Evolutionary conservation across 1,140 invertebrate species (phyloP), one percentile per base, ranked within the genome.

Genomic region (Pemphigus obesinymphae): DNA sequence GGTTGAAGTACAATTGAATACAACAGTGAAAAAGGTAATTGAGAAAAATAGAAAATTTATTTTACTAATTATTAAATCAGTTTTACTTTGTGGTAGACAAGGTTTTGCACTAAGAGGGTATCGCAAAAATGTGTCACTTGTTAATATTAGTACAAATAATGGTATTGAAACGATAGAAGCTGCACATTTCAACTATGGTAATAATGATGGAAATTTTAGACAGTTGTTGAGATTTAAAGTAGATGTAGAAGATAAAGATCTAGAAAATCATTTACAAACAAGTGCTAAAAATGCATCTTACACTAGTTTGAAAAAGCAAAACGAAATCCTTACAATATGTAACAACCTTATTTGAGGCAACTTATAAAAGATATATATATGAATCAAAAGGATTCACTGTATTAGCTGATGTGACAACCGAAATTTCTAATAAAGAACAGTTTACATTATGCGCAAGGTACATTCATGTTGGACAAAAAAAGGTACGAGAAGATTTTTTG

Each of bases 131-230:
- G 55, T 81, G 81, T 82, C 66, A 68, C 63, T 83, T 81, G 78
- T 43, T 58, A 82, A 73, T 80, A 81, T 81, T 48, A 29, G 82
- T 45, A 73, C 68, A 63, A 80, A n/a, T n/a, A n/a, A n/a, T n/a
- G n/a, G 73, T 80, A 84, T 83, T 43, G 23, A 70, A 13, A n/a
- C 23, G n/a, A n/a, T n/a, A n/a, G n/a, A n/a, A 43, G 8, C 20
- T 70, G 34, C n/a, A n/a, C n/a, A n/a, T n/a, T n/a, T 7, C n/a
- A 34, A 3, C 40, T 43, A n/a, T 23, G 55, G n/a, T 40, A 37
- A 82, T 75, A 85, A 84, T 55, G 78, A 85, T 70, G 83, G 83
- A 55, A 85, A 84, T 82, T 85, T 85, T 53, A 75, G 84, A 82
- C 82, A 83, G 48, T 78, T 85, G 7, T 82, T 85, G 40, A 70